Evolutionary conservation across 1,140 invertebrate genomes (phyloP), one percentile per base, ranked within the genome.

Genomic region (Heliconius hewitsoni): DNA sequence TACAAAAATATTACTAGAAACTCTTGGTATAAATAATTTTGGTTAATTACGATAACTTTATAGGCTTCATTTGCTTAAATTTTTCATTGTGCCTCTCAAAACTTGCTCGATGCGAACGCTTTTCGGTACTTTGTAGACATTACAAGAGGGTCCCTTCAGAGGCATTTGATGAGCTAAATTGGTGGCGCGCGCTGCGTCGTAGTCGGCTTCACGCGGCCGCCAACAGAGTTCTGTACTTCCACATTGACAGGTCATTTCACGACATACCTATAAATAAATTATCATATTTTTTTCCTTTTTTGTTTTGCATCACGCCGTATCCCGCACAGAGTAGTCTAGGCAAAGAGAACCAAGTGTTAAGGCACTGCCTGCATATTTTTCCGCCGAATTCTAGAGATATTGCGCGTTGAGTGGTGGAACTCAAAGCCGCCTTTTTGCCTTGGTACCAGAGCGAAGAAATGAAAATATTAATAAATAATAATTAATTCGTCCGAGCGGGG

Each of bases 211-310:
- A 0, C 90, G 89, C 0, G 91, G 91, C 2, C 83, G 84, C 92
- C 92, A 94, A 78, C 86, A 89, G 16, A 94, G 81, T 39, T 89
- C 90, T 3, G 87, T 90, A 52, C 81, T 84, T 27, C 91, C 90
- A 46, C 89, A 91, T 23, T 74, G 83, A 75, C 91, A 91, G 0
- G 91, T 90, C 91, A 92, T 92, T 55, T 93, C 87, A 23, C 91
- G 91, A 74, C 92, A 94, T 57, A 94, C 91, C 92, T 94, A 72
- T 30, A 13, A 27, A 66, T 66, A 27, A 8, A 66, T 66, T 6
- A n/a, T 0, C 5, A 37, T 37, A 55, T 55, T 55, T 8, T 52
- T 18, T n/a, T 19, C n/a, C 8, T 2, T 19, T 55, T n/a, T 8
- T 8, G 23, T 60, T 60, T 23, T 27, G n/a, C n/a, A 23, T 13